Base-by-base conservation (phyloP, 2,888 invertebrate genomes). In the Taphrorychus bicolor region DNA sequence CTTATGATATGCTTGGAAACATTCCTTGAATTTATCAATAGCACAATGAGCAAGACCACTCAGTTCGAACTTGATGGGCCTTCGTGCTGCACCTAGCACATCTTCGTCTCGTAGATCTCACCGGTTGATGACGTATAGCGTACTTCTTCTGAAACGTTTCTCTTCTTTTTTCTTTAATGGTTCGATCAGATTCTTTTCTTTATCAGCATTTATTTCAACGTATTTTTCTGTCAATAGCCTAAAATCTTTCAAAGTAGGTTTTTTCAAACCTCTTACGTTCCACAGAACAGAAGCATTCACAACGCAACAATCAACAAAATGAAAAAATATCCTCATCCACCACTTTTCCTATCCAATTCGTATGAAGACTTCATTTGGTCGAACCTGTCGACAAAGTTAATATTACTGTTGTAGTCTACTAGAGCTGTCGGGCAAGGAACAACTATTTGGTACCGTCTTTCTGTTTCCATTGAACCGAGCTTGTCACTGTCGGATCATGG, bases 1-100 rank as follows among this genome's bases (percentile, higher is more conserved):
- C n/a, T 32, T 41, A 16, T 58, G 45, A 22, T 23, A 58, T 1
- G 24, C 48, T 48, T 48, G 45, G 23, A 48, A 58, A 48, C 58
- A 58, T 14, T 2, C 17, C 18, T 58, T 58, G 14, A 14, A 45
- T 49, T 71, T 70, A 14, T 18, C 42, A 17, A 71, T 54, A 48
- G n/a, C 73, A 73, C 7, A 73, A 53, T 14, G 68, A 57, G 52
- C 73, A 73, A 14, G 58, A 51, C 74, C 72, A 74, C 5, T 70
- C 70, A 51, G 72, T 72, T 17, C 71, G 66, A 5, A 69, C 64
- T 64, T 54, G 72, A 7, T 71, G 66, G 5, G 48, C 45, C 11
- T 51, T 60, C 11, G 69, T 72, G 58, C 73, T 73, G 63, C 73
- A 74, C n/a, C 66, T 58, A n/a, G 48, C 70, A 68, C 73, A 74